phyloP scores from a whole-genome alignment of 2,797 vertebrate genomes.

The Todus mexicanus region DNA sequence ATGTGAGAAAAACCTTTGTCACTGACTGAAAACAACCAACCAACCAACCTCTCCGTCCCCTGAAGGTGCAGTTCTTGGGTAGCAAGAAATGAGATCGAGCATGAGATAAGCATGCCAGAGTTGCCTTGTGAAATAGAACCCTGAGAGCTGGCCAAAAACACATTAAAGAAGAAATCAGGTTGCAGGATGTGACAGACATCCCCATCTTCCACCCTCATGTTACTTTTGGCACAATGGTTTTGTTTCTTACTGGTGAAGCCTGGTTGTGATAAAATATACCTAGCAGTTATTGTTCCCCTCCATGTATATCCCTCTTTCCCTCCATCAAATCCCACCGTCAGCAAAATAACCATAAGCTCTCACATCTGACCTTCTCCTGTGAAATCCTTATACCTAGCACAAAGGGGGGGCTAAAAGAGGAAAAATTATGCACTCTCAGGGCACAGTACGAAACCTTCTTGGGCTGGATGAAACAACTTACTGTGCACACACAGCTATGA shows the following conservation, averaged over 20 bases:
- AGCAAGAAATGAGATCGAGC: not conserved
- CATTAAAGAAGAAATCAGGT: not conserved
- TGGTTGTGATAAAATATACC: not conserved
- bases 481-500: not conserved
- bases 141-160: not conserved
- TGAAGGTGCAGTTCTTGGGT: not conserved
- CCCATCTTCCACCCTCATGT: not conserved
- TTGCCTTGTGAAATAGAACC: not conserved
- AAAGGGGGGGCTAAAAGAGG: not conserved
- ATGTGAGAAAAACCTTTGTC: not conserved
- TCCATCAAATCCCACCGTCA: not conserved
- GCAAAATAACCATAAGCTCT: not conserved
- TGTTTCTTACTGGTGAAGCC: not conserved
- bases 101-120: not conserved
- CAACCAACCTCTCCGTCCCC: not conserved
- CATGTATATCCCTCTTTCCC: fast-evolving
- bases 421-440: not conserved
- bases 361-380: not conserved
- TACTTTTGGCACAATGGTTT: not conserved
- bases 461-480: not conserved
- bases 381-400: not conserved
- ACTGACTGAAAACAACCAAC: not conserved
- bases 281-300: not conserved
- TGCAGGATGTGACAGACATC: not conserved
- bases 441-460: not conserved